These are phyloP conservation scores for Perodicticus potto DNA, from an alignment of 2,797 vertebrate genomes.

Conservation along the genomic window DNA sequence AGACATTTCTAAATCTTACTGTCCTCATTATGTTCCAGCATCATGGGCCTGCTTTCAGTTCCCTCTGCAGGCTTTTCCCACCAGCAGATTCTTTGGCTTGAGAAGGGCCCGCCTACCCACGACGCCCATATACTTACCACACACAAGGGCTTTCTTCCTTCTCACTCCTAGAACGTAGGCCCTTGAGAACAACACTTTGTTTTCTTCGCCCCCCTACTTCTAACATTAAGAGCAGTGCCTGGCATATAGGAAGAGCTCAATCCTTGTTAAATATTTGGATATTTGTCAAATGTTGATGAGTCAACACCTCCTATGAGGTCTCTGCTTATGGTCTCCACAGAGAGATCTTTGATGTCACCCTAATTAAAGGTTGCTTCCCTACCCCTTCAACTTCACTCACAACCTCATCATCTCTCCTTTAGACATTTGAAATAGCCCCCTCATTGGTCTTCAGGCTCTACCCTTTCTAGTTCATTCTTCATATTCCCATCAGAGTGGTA, in stretches of 20 bases:
- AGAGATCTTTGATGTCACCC: background rate
- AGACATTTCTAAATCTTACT: background rate
- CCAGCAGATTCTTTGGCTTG: background rate
- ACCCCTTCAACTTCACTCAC: background rate
- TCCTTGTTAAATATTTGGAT: background rate
- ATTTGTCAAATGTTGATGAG: background rate
- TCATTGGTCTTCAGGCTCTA: background rate
- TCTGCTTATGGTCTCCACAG: background rate
- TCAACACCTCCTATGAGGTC: background rate
- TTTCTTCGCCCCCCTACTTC: background rate
- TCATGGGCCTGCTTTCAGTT: background rate
- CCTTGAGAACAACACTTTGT: background rate
- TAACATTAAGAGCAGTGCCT: background rate
- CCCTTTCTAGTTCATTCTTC: background rate
- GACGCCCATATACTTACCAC: background rate
- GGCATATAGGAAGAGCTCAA: background rate
- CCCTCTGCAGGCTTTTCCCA: background rate
- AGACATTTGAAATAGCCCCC: background rate
- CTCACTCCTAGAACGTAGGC: background rate
- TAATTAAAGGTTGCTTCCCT: background rate
- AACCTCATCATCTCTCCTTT: background rate
- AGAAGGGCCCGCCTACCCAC: background rate
- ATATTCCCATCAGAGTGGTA: background rate
- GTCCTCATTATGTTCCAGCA: background rate
- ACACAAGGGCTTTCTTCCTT: background rate